These are phyloP conservation scores for Bucco capensis DNA, from an alignment of 2,113 vertebrate species.

Conservation along the genomic window DNA sequence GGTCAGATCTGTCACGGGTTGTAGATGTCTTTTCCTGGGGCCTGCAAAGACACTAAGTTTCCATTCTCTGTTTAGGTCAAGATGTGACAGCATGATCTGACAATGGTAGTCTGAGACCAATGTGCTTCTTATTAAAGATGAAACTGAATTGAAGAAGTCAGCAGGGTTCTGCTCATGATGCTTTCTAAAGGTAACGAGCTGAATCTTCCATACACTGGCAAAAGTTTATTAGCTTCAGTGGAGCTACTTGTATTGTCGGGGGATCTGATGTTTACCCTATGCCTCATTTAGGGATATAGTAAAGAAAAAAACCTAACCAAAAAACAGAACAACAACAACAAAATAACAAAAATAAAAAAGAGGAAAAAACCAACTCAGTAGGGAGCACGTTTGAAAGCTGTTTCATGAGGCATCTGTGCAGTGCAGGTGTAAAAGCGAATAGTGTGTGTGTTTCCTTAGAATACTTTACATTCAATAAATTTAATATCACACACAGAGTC, in stretches of 20 bases:
- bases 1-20: not conserved
- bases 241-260: not conserved
- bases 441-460: not conserved
- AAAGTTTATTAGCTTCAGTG: not conserved
- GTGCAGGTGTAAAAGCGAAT: not conserved
- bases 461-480: not conserved
- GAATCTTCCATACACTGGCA: not conserved
- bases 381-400: not conserved
- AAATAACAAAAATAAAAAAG: not conserved
- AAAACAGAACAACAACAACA: not conserved
- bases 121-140: not conserved
- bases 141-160: not conserved
- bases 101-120: not conserved
- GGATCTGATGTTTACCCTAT: not conserved
- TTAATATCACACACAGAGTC: not conserved
- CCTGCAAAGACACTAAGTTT: not conserved
- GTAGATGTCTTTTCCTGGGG: not conserved
- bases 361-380: not conserved
- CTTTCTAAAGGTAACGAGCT: constrained; percentile 15
- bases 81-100: not conserved
- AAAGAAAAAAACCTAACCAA: not conserved
- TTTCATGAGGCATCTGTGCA: not conserved
- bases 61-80: not conserved
- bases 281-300: not conserved
- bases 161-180: not conserved